Percentiles rank a stretch among this genome's conserved stretches.
phyloP scores from a whole-genome alignment of 2,888 invertebrate species.

The Rhagophthalmus giganteus region DNA sequence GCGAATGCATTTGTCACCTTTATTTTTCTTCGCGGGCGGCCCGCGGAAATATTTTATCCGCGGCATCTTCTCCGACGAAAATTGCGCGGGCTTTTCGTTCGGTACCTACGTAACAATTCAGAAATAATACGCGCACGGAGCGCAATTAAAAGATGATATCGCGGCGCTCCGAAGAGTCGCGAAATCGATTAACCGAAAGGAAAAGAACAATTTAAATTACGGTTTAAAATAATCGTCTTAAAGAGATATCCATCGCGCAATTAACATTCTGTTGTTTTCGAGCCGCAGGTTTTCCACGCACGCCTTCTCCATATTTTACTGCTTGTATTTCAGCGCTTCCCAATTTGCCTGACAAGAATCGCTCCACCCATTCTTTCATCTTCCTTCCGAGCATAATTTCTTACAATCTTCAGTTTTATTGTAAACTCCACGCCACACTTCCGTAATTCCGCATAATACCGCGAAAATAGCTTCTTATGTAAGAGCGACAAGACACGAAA shows the following conservation, averaged over 20 bases:
- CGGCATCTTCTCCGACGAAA: background rate
- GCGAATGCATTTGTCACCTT: conserved; percentile 48
- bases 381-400: conserved; percentile 33
- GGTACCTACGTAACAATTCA: no score
- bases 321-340: conserved; percentile 40
- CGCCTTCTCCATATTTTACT: conserved; percentile 40
- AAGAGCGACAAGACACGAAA: background rate
- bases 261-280: conserved; percentile 39
- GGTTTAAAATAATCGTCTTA: no score
- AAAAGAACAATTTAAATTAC: conserved; percentile 37
- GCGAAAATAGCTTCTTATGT: conserved; percentile 2
- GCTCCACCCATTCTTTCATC: conserved; percentile 44
- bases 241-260: conserved; percentile 37
- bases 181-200: conserved; percentile 16
- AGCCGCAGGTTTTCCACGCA: conserved; percentile 35
- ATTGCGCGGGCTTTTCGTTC: background rate
- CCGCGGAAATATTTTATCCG: conserved; percentile 27
- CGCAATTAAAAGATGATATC: background rate
- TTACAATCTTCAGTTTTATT: conserved; percentile 26
- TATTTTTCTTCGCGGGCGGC: conserved; percentile 38
- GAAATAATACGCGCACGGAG: background rate
- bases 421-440: conserved; percentile 1
- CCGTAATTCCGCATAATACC: conserved; percentile 1
- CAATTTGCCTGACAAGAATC: conserved; percentile 46
- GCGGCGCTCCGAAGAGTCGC: conserved; percentile 1